Conservation (phyloP, 1,140 invertebrate genomes). For the Brachionus plicatilis region DNA sequence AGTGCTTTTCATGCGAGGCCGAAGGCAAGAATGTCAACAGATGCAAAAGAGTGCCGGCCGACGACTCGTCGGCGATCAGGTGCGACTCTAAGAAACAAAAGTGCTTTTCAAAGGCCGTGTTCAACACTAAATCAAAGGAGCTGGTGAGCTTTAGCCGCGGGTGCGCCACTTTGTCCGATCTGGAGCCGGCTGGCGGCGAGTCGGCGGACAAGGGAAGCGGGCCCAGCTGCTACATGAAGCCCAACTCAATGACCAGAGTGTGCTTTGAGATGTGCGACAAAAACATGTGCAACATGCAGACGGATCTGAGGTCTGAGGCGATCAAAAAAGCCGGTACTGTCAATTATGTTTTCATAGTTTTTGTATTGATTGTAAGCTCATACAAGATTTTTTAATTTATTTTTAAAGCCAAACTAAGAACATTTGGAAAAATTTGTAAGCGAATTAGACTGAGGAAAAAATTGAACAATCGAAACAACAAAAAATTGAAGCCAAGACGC, state of each 20-base stretch:
- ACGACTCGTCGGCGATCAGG: neutral
- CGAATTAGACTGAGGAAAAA: neutral
- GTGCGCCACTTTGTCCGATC: neutral
- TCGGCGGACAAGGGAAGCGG: neutral
- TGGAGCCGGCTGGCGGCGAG: neutral
- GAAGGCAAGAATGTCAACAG: neutral
- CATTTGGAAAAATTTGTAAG: neutral
- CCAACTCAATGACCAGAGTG: neutral
- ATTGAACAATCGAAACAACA: neutral
- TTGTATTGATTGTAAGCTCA: conserved; percentile 31
- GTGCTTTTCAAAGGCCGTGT: conserved; percentile 31
- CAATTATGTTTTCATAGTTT: conserved; percentile 30
- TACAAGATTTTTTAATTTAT: conserved; percentile 31
- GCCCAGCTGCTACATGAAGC: neutral
- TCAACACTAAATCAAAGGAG: conserved; percentile 12
- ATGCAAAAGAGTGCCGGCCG: neutral
- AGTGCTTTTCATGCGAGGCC: conserved; percentile 35
- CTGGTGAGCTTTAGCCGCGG: conserved; percentile 9
- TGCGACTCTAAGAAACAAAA: conserved; percentile 23
- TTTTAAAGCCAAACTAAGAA: neutral
- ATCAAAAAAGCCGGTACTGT: conserved; percentile 30
- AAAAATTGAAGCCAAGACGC: neutral
- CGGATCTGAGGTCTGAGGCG: conserved; percentile 17
- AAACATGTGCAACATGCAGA: conserved; percentile 22
- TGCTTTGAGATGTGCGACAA: conserved; percentile 13